These are phyloP conservation scores for Hozukius guyotensis DNA, from an alignment of 2,797 vertebrate genomes.

Conservation along the genomic window DNA sequence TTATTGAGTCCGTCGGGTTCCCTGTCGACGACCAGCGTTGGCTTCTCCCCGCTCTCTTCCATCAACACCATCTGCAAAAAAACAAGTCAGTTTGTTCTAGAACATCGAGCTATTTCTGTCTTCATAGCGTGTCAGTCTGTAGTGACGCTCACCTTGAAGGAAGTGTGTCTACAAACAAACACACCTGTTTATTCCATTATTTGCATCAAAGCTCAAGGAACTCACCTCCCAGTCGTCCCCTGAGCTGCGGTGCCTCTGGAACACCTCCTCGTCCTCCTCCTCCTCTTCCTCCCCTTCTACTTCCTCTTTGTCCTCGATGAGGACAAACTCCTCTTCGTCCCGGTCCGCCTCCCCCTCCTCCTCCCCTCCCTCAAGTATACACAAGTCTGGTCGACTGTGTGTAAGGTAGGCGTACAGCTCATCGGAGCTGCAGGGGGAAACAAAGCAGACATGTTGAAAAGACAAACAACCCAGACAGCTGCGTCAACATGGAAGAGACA, in stretches of 20 bases:
- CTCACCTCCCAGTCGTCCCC: constrained; percentile 88
- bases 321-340: constrained; percentile 85
- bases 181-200: background rate
- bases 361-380: constrained; percentile 76
- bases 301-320: constrained; percentile 76
- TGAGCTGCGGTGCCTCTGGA: constrained; percentile 59
- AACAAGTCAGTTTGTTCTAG: background rate
- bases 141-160: background rate
- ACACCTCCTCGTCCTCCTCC: constrained; percentile 58
- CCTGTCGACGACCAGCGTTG: constrained; percentile 57
- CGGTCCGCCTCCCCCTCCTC: constrained; percentile 68
- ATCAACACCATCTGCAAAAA: constrained; percentile 81
- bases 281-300: constrained; percentile 46
- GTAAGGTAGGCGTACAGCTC: constrained; percentile 82
- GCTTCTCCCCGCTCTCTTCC: constrained; percentile 76
- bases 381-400: constrained; percentile 80
- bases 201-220: background rate
- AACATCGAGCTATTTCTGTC: background rate
- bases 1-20: constrained; percentile 78
- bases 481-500: constrained; percentile 18
- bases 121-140: too few species aligned
- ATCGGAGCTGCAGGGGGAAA: constrained; percentile 70
- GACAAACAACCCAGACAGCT: constrained; percentile 44
- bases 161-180: background rate
- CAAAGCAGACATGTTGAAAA: constrained; percentile 9